A percentile compares a stretch with the other conserved stretches of the same genome.
These are phyloP conservation scores for Psammodynastes pulverulentus DNA, from an alignment of 2,113 vertebrate genomes.

Conservation along the genomic window DNA sequence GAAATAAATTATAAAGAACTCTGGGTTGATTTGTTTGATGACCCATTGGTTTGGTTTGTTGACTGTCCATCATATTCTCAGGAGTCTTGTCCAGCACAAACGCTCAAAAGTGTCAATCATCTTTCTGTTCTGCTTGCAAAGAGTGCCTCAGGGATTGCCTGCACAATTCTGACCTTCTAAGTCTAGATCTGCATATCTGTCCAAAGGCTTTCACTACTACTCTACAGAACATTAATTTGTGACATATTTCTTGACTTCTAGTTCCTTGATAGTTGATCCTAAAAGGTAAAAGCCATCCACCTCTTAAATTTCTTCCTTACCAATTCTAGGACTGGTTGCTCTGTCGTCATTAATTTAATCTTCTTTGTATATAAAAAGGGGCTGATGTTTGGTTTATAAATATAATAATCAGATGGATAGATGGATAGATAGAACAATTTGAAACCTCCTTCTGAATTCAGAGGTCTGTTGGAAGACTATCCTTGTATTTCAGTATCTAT, in stretches of 20 bases:
- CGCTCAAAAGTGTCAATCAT: background rate
- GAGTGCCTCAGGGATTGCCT: background rate
- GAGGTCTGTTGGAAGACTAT: background rate
- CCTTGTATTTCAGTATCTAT: background rate
- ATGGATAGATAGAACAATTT: background rate
- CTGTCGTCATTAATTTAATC: background rate
- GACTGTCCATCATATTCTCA: background rate
- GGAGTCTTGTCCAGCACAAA: background rate
- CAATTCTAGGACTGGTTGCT: background rate
- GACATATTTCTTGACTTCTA: background rate
- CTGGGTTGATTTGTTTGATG: background rate
- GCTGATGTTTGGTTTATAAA: too few relatives aligned
- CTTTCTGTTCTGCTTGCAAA: background rate
- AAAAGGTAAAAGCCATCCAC: background rate
- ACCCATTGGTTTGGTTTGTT: background rate
- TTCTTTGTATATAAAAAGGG: background rate
- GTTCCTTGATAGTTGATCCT: background rate
- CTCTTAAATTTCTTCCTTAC: background rate
- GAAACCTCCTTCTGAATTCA: background rate
- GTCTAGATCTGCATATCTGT: background rate
- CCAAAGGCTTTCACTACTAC: background rate
- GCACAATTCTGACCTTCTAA: background rate
- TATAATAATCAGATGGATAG: background rate
- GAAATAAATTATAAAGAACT: background rate
- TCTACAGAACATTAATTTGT: background rate